Evolutionary conservation across 2,888 invertebrate species (phyloP), one percentile per base, ranked within the genome.

Genomic region (Lymantria monacha): DNA sequence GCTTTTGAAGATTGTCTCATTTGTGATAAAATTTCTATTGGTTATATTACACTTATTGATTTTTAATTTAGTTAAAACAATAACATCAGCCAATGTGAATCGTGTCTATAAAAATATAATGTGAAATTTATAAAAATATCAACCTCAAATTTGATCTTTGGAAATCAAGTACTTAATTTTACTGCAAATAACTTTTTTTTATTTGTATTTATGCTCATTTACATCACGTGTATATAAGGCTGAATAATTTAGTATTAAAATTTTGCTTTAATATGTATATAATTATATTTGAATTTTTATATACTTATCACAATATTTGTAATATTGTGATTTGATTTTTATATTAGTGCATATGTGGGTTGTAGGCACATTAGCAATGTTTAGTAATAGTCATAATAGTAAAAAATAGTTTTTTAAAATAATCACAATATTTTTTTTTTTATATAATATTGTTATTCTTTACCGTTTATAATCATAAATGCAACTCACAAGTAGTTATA

Each of bases 161-260:
- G n/a, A 77, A 74, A 61, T 73, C 64, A 78, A 73, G 85, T 87
- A 87, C 85, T 87, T 87, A 87, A 85, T 60, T 50, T 57, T 63
- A 46, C 41, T 42, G 57, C 63, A 60, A 62, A 57, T 74, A 75
- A 72, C 60, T 73, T 75, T 76, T 75, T 69, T 69, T 59, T 73
- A 70, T 64, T 77, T 60, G 53, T 79, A 72, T 70, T 61, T 59
- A 59, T 71, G 72, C 72, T 71, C 41, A 14, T 22, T 22, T 14
- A 73, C 68, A 74, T 72, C 66, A 79, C 81, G 70, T 85, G 82
- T 85, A 85, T 65, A 85, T 84, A 85, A 82, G 80, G 83, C 81
- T 85, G 81, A 82, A 72, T 68, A 63, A 72, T 72, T 71, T 76
- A 74, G 73, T 77, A 63, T 79, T 59, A 44, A 75, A 72, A 66